Evolutionary conservation across 30 jellyfish, hydroid and myxozoan species (phyloP).

Genomic region (Aurelia sp.): DNA sequence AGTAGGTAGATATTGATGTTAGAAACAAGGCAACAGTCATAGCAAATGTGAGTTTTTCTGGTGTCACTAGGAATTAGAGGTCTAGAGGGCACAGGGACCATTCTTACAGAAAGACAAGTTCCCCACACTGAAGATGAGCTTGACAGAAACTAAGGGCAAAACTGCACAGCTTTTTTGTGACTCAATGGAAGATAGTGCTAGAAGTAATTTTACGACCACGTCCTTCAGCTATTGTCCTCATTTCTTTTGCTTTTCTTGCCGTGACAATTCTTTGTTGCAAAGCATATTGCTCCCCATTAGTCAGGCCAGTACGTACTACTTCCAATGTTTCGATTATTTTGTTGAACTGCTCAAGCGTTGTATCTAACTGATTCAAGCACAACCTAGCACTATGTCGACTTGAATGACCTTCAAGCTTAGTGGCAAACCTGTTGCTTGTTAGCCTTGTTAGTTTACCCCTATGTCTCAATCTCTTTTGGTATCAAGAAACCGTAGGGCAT

Average conservation of each 20-base stretch:
- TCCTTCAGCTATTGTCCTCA: too few species aligned
- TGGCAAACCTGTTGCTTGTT: neutral
- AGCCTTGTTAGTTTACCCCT: neutral
- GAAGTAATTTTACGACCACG: too few species aligned
- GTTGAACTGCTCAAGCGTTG: neutral
- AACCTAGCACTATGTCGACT: neutral
- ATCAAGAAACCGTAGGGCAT: neutral
- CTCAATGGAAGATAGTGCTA: too few species aligned
- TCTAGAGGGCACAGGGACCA: too few species aligned
- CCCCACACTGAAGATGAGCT: too few species aligned
- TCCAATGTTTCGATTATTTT: neutral
- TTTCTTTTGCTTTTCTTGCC: neutral
- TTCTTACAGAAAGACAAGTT: too few species aligned
- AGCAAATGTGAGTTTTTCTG: too few species aligned
- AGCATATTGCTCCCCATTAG: neutral
- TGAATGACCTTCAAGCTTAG: slow-evolving; percentile 1
- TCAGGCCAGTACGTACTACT: neutral
- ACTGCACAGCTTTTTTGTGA: too few species aligned
- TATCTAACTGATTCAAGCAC: neutral
- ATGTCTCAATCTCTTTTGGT: neutral
- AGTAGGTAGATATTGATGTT: too few species aligned
- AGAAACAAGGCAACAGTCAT: too few species aligned
- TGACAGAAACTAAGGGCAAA: too few species aligned
- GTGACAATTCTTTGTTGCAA: neutral
- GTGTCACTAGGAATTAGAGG: too few species aligned